These are phyloP conservation scores for Ricordea florida DNA, from an alignment of 92 coral and sea anemone genomes.

Conservation along the genomic window DNA sequence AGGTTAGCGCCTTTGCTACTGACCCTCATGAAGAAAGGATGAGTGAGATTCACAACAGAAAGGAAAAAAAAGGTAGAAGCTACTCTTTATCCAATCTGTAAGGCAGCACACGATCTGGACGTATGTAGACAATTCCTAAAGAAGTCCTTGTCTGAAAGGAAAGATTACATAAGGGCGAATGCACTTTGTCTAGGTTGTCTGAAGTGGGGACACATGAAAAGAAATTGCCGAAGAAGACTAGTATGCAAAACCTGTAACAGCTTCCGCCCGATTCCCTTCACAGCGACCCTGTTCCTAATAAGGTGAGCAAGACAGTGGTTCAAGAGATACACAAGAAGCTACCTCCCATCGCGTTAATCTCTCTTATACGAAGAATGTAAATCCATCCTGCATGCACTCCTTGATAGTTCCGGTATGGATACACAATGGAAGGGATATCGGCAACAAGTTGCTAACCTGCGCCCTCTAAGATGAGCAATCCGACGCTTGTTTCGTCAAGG, in stretches of 20 bases:
- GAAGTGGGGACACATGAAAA: slow-evolving; percentile 42
- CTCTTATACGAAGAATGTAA: background rate
- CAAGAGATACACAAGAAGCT: background rate
- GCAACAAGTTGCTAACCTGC: slow-evolving; percentile 12
- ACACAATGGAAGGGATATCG: slow-evolving; percentile 15
- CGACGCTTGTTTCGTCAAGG: slow-evolving; percentile 48
- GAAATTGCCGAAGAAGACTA: slow-evolving; percentile 7
- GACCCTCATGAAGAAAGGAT: slow-evolving; percentile 3
- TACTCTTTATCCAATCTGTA: slow-evolving; percentile 6
- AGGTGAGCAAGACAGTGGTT: background rate
- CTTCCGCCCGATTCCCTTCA: slow-evolving; percentile 45
- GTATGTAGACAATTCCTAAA: slow-evolving; percentile 28
- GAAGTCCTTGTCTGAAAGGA: slow-evolving; percentile 28
- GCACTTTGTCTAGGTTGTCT: slow-evolving; percentile 40
- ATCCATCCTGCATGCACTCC: background rate
- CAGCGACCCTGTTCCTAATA: background rate
- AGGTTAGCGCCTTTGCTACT: background rate
- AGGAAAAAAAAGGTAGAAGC: background rate
- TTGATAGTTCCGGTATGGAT: slow-evolving; percentile 55
- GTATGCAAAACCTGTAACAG: slow-evolving; percentile 30
- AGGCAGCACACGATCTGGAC: slow-evolving; percentile 42
- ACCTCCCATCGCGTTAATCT: background rate
- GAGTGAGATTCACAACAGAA: background rate
- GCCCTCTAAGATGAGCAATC: slow-evolving; percentile 60
- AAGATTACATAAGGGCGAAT: slow-evolving; percentile 6